Conservation (phyloP, 2,888 invertebrate genomes). For the Lasioglossum leucozonium region DNA sequence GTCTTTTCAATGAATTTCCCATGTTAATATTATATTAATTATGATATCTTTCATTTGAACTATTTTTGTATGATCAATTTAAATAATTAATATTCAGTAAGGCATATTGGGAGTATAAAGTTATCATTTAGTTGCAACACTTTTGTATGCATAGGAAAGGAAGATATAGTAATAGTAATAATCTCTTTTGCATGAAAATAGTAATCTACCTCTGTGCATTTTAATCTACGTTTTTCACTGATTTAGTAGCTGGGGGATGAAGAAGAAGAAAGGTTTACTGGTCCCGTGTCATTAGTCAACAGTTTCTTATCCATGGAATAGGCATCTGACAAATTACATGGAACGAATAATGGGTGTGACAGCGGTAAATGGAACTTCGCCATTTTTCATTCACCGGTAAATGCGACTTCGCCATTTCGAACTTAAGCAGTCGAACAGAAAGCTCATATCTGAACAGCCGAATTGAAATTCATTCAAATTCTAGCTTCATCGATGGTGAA, state of each 20-base stretch:
- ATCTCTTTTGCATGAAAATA: neutral
- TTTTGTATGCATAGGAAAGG: neutral
- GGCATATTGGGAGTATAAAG: neutral
- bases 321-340: conserved; percentile 50
- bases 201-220: neutral
- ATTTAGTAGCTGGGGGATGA: neutral
- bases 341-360: conserved; percentile 52
- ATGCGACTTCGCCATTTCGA: neutral
- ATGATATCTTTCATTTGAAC: neutral
- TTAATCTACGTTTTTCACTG: neutral
- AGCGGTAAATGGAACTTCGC: conserved; percentile 1
- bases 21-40: neutral
- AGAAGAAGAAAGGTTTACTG: neutral
- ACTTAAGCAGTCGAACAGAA: neutral
- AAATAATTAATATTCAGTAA: neutral
- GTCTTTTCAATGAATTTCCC: neutral
- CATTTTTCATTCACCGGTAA: conserved; percentile 19
- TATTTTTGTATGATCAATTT: neutral
- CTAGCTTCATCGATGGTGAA: neutral
- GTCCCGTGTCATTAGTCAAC: neutral
- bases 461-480: neutral
- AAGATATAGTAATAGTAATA: neutral
- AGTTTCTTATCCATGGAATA: conserved; percentile 2
- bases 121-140: neutral
- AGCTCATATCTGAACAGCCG: too few species aligned